Evolutionary conservation across 2,888 invertebrate species (phyloP).

Genomic region (Anthophora plumipes): DNA sequence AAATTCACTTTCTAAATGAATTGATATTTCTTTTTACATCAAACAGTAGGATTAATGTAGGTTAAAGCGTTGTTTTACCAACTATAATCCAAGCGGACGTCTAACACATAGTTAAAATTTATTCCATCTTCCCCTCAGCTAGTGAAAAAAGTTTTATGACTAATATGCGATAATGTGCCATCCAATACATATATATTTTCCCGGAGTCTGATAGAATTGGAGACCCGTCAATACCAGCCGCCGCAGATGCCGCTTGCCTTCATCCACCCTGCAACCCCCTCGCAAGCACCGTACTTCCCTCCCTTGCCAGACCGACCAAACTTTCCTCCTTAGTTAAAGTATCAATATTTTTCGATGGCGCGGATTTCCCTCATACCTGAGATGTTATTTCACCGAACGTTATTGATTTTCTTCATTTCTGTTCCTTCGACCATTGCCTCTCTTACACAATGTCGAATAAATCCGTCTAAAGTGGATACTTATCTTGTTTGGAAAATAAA

Average conservation of each 20-base stretch:
- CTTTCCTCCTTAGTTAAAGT: slow-evolving; percentile 82
- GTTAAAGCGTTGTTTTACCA: slow-evolving; percentile 26
- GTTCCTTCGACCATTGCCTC: slow-evolving; percentile 5
- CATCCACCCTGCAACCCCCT: slow-evolving; percentile 37
- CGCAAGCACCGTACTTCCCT: slow-evolving; percentile 31
- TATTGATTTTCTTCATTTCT: slow-evolving; percentile 77
- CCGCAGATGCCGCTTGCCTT: slow-evolving; percentile 72
- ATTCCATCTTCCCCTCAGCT: slow-evolving; percentile 54
- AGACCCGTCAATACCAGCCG: slow-evolving; percentile 80
- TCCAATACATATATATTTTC: slow-evolving; percentile 77
- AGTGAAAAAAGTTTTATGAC: slow-evolving; percentile 77
- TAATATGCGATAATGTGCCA: slow-evolving; percentile 80
- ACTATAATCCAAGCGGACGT: slow-evolving; percentile 72
- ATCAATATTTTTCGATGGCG: slow-evolving; percentile 81
- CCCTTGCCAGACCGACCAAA: slow-evolving; percentile 64
- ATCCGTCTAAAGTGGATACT: slow-evolving; percentile 21
- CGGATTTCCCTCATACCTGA: slow-evolving; percentile 74
- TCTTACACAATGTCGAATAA: neutral
- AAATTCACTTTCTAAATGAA: too few relatives aligned
- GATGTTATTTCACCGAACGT: slow-evolving; percentile 73
- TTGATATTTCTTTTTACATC: too few relatives aligned
- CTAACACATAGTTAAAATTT: slow-evolving; percentile 74
- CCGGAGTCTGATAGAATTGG: slow-evolving; percentile 76
- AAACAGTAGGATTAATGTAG: slow-evolving; percentile 50
- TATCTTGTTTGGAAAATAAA: slow-evolving; percentile 47